These are phyloP conservation scores for Drosophila ustulata DNA, from an alignment of 2,888 invertebrate genomes.

Conservation along the genomic window DNA sequence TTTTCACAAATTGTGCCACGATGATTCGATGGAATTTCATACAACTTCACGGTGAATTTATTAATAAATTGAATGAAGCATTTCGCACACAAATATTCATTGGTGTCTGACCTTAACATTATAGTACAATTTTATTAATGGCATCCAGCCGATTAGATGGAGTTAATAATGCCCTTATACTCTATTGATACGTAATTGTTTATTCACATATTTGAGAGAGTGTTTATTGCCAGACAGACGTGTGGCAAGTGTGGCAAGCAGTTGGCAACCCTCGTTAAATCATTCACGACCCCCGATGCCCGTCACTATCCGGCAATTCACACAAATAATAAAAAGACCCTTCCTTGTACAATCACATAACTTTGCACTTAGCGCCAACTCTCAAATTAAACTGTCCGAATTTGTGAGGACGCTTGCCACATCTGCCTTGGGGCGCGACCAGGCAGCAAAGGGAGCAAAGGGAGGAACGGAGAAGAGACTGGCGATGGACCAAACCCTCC, in stretches of 20 bases:
- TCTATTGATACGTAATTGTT: constrained; percentile 18
- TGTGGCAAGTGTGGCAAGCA: constrained; percentile 8
- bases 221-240: background rate
- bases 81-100: constrained; percentile 37
- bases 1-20: constrained; percentile 33
- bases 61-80: constrained; percentile 33
- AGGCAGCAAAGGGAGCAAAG: background rate
- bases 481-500: constrained; percentile 35
- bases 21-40: constrained; percentile 55
- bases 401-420: constrained; percentile 44
- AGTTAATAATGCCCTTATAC: constrained; percentile 16
- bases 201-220: background rate
- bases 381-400: constrained; percentile 80
- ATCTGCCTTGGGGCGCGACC: constrained; percentile 19
- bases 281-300: constrained; percentile 19
- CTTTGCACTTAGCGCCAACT: constrained; percentile 76
- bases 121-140: constrained; percentile 30
- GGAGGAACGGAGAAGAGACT: too few species aligned
- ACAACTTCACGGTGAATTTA: constrained; percentile 47
- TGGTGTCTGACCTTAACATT: constrained; percentile 42
- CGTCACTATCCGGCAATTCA: constrained; percentile 10
- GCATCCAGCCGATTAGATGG: constrained; percentile 28
- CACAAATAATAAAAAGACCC: constrained; percentile 37
- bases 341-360: constrained; percentile 73
- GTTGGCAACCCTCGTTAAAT: constrained; percentile 16